Conservation (phyloP, 2,113 vertebrate species). For the Nerophis lumbriciformis region DNA sequence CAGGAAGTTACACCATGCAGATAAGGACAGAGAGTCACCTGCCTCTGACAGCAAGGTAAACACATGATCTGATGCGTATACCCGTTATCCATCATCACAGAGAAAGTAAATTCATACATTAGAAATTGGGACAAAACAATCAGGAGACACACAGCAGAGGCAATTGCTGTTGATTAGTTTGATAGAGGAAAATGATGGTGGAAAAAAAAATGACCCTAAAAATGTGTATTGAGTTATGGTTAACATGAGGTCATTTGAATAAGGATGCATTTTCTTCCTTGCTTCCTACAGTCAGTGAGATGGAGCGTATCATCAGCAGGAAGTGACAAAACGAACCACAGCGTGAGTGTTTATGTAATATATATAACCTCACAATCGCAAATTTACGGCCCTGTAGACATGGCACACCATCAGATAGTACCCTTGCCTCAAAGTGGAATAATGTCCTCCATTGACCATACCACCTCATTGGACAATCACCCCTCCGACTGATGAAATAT, state of each 20-base stretch:
- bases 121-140: neutral
- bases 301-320: slow-evolving; percentile 81
- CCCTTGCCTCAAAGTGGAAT: slow-evolving; percentile 48
- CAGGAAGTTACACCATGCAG: slow-evolving; percentile 90
- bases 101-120: slow-evolving; percentile 11
- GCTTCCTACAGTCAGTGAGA: slow-evolving; percentile 72
- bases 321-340: slow-evolving; percentile 81
- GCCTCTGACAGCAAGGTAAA: slow-evolving; percentile 89
- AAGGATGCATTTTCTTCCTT: slow-evolving; percentile 60
- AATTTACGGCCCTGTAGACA: slow-evolving; percentile 25
- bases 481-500: slow-evolving; percentile 28
- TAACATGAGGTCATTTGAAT: slow-evolving; percentile 46
- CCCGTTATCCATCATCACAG: slow-evolving; percentile 1
- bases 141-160: slow-evolving; percentile 6
- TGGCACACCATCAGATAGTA: slow-evolving; percentile 36
- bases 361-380: slow-evolving; percentile 41
- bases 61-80: neutral
- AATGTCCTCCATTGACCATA: slow-evolving; percentile 24
- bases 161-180: slow-evolving; percentile 1
- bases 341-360: slow-evolving; percentile 65
- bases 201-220: slow-evolving; percentile 24
- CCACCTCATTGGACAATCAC: slow-evolving; percentile 33
- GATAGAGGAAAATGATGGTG: neutral
- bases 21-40: slow-evolving; percentile 91
- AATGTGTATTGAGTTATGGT: slow-evolving; percentile 34